These are phyloP conservation scores for Eriosoma lanigerum DNA, from an alignment of 1,140 invertebrate species.

Conservation along the genomic window DNA sequence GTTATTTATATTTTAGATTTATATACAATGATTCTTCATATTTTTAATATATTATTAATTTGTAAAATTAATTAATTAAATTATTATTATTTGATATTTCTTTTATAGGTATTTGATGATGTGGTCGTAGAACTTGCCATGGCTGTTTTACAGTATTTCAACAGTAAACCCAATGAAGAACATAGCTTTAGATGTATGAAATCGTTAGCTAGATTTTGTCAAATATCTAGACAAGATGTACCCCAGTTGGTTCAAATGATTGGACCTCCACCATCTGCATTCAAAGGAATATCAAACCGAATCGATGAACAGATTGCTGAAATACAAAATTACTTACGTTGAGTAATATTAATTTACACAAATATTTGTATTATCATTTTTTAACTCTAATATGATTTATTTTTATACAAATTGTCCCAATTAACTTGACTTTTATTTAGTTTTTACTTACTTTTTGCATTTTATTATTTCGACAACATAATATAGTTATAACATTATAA, in stretches of 20 bases:
- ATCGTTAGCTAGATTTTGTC: conserved; percentile 76
- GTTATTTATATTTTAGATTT: neutral
- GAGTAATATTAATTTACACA: neutral
- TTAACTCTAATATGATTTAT: conserved; percentile 20
- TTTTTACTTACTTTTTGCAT: conserved; percentile 25
- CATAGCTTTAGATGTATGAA: conserved; percentile 76
- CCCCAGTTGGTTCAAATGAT: conserved; percentile 89
- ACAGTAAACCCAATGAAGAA: conserved; percentile 76
- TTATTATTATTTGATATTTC: neutral
- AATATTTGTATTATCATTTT: conserved; percentile 26
- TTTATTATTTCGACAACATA: conserved; percentile 24
- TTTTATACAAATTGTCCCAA: conserved; percentile 19
- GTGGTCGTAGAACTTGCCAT: conserved; percentile 88
- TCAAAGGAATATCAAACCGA: conserved; percentile 76
- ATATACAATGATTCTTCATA: neutral
- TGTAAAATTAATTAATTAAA: neutral
- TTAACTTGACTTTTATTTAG: conserved; percentile 41
- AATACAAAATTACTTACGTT: conserved; percentile 52
- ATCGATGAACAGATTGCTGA: conserved; percentile 73
- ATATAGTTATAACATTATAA: conserved; percentile 29
- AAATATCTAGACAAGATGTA: conserved; percentile 78
- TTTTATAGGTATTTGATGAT: conserved; percentile 83
- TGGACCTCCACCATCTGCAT: conserved; percentile 81
- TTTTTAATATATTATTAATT: neutral
- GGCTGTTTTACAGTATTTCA: conserved; percentile 88